Evolutionary conservation across 2,888 invertebrate species (phyloP).

Genomic region (Cremastinae sp.): DNA sequence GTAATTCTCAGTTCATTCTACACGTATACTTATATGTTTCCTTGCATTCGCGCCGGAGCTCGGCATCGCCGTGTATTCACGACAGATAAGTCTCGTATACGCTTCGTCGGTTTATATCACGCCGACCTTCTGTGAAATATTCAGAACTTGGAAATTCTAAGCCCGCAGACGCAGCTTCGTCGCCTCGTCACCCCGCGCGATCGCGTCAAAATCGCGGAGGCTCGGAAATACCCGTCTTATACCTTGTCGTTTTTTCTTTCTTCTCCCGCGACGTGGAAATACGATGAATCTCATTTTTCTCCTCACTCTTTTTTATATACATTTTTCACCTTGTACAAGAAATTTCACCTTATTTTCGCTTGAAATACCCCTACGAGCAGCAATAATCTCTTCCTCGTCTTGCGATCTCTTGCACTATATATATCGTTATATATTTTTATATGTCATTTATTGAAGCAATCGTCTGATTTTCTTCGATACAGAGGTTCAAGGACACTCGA

Average conservation of each 20-base stretch:
- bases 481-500: not conserved
- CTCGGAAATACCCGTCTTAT: conserved; percentile 31
- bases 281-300: conserved; percentile 4
- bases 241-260: conserved; percentile 26
- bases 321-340: no score
- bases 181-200: conserved; percentile 35
- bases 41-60: conserved; percentile 27
- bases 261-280: conserved; percentile 8
- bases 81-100: conserved; percentile 46
- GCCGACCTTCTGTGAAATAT: conserved; percentile 46
- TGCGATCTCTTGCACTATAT: no score
- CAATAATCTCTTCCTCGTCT: no score
- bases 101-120: conserved; percentile 45
- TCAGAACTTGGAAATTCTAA: conserved; percentile 52
- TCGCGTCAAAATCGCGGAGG: conserved; percentile 40
- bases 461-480: not conserved
- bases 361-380: no score
- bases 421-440: no score
- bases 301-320: no score
- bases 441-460: not conserved
- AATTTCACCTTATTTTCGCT: no score
- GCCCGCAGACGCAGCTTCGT: conserved; percentile 13
- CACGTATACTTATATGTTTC: conserved; percentile 27
- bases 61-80: no score
- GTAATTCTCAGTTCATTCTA: conserved; percentile 25